Percentiles rank a stretch among this genome's conserved stretches.
Conservation (phyloP, 2,888 invertebrate genomes). For the Philereme vetulata region DNA sequence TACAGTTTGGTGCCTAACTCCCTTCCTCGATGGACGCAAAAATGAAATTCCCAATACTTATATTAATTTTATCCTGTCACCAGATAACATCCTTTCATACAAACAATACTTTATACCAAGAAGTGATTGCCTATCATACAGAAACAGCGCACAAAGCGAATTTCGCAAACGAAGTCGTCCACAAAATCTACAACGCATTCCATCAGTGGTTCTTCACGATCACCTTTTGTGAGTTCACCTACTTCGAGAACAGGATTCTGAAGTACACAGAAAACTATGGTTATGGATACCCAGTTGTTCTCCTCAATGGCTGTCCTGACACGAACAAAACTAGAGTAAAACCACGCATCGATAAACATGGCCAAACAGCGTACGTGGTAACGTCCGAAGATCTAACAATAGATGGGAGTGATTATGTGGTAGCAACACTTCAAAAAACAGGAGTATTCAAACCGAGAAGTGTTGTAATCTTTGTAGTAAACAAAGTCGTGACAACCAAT, state of each 20-base stretch:
- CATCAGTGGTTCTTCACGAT: constrained; percentile 75
- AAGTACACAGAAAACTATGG: constrained; percentile 70
- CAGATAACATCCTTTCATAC: constrained; percentile 30
- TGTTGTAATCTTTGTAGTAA: constrained; percentile 71
- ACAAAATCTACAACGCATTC: constrained; percentile 70
- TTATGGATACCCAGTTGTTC: constrained; percentile 69
- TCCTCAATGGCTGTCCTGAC: constrained; percentile 68
- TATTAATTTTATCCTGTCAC: constrained; percentile 45
- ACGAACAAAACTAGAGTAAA: constrained; percentile 58
- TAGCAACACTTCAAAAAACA: constrained; percentile 64
- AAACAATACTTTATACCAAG: constrained; percentile 47
- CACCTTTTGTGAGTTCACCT: constrained; percentile 75
- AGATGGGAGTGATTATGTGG: constrained; percentile 61
- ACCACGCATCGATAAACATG: constrained; percentile 71
- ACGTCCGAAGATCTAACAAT: constrained; percentile 61
- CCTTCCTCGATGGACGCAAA: constrained; percentile 40
- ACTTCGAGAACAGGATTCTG: constrained; percentile 74
- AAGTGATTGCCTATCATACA: constrained; percentile 62
- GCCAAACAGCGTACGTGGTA: constrained; percentile 69
- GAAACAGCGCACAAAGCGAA: constrained; percentile 58
- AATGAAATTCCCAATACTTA: constrained; percentile 41
- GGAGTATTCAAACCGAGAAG: constrained; percentile 74
- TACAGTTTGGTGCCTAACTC: constrained; percentile 49
- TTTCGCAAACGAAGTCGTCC: constrained; percentile 66
- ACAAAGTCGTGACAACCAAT: constrained; percentile 55